Evolutionary conservation across 2,797 vertebrate species (phyloP), one percentile per base, ranked within the genome.

Genomic region (Melanotaenia parkinsoni): DNA sequence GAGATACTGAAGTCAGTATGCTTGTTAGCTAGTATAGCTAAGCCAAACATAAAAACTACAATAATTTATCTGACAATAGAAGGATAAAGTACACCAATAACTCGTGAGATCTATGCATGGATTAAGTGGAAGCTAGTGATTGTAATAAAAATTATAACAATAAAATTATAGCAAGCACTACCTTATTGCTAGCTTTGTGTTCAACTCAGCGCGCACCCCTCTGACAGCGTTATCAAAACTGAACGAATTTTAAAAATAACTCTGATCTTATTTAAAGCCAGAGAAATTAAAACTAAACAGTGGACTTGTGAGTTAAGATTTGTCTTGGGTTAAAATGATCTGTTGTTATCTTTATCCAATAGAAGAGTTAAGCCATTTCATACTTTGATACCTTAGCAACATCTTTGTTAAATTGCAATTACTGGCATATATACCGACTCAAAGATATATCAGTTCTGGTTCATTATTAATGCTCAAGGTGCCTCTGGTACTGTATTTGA

Each of bases 11-110:
- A 47, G 12, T 60, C 26, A 57, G 4, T 57, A 0, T 35, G 67
- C 33, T 26, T 79, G 38, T 57, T 67, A 88, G 81, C 88, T 77
- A 28, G 5, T 59, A 61, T 2, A 16, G 72, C 81, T 82, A 72
- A 77, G 74, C 7, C 28, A 58, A 63, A 5, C 40, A 28, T 22
- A 10, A 3, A 13, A 57, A 2, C 9, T 14, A 28, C 5, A 3
- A 4, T 32, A 0, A 5, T 28, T 13, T 32, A 24, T 24, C 24
- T 40, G 20, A 51, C n/a, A 22, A 13, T 22, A 7, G 7, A 13
- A 2, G 8, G 11, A 35, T 24, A 45, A 53, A 33, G 2, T 6
- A 5, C 1, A 30, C 18, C 5, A 47, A 7, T 14, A 35, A 58
- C 4, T 0, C 8, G 0, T 20, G 5, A n/a, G 7, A 66, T 4